Conservation (phyloP, 2,113 vertebrate genomes). For the Caranx ignobilis region DNA sequence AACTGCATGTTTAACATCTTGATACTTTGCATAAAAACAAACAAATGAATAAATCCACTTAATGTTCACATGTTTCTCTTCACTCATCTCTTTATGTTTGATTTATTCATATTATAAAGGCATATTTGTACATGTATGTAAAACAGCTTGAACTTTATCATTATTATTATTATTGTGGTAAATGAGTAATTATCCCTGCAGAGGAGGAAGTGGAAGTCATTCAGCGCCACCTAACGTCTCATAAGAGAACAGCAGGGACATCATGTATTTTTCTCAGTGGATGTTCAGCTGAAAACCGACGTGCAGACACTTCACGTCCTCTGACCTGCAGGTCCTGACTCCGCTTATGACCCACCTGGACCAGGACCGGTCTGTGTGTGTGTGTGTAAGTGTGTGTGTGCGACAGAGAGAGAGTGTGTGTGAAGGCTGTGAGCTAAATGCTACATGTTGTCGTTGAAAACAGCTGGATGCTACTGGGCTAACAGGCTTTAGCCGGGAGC, state of each 20-base stretch:
- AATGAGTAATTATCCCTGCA: no score
- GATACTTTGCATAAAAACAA: no score
- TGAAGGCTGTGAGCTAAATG: not conserved
- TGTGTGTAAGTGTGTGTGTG: not conserved
- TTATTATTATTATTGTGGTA: no score
- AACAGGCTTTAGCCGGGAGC: conserved; percentile 46
- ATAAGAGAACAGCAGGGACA: conserved; percentile 13
- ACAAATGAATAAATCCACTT: no score
- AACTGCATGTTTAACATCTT: no score
- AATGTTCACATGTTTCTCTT: no score
- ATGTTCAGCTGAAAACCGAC: not conserved
- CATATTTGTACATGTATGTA: no score
- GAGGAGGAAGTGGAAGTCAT: no score
- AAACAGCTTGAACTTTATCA: no score
- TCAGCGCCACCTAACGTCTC: conserved; percentile 46
- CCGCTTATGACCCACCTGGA: not conserved
- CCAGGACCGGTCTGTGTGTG: not conserved
- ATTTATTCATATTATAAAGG: no score
- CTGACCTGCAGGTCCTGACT: not conserved
- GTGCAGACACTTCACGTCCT: not conserved
- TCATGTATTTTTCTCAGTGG: conserved; percentile 18
- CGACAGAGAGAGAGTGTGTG: not conserved
- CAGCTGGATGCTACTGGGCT: conserved; percentile 53
- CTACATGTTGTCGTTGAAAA: not conserved
- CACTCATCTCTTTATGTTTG: no score